phyloP scores from a whole-genome alignment of 1,140 invertebrate species.

The Drosophila parabipectinata region DNA sequence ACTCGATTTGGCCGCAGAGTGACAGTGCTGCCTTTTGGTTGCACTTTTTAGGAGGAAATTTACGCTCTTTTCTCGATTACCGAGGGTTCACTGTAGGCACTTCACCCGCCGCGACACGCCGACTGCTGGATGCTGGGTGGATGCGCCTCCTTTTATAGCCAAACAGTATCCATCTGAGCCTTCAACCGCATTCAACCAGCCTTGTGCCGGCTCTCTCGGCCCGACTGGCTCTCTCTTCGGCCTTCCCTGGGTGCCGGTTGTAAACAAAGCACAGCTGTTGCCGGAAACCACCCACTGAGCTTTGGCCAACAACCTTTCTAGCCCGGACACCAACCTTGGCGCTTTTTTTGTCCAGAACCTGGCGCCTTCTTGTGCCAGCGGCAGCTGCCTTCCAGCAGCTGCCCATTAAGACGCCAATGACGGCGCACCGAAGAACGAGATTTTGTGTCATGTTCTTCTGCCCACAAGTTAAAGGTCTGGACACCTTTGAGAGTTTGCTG shows the following conservation, averaged over 20 bases:
- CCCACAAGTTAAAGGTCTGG: too few species aligned
- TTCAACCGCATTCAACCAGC: conserved; percentile 37
- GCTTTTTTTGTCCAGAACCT: too few species aligned
- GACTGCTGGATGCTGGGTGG: conserved; percentile 13
- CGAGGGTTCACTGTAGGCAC: conserved; percentile 3
- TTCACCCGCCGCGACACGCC: neutral
- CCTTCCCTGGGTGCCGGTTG: conserved; percentile 21
- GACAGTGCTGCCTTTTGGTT: conserved; percentile 9
- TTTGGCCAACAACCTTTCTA: conserved; percentile 24
- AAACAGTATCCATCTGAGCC: conserved; percentile 15
- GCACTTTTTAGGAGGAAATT: neutral
- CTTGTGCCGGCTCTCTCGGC: neutral
- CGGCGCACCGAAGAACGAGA: too few species aligned
- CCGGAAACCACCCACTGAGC: conserved; percentile 1
- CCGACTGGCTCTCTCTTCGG: conserved; percentile 1
- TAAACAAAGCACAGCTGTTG: conserved; percentile 74
- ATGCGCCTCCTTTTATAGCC: conserved; percentile 23
- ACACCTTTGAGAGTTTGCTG: too few species aligned
- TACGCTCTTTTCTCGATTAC: neutral
- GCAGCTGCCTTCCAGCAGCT: too few species aligned
- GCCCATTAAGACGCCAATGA: too few species aligned
- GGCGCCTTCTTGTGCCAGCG: too few species aligned
- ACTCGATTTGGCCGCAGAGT: conserved; percentile 28
- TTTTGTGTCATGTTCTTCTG: too few species aligned
- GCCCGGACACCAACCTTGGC: conserved; percentile 17